Percentiles rank a stretch among this genome's conserved stretches.
These are phyloP conservation scores for Dicyrtomina minuta DNA, from an alignment of 2,888 invertebrate species.

Conservation along the genomic window DNA sequence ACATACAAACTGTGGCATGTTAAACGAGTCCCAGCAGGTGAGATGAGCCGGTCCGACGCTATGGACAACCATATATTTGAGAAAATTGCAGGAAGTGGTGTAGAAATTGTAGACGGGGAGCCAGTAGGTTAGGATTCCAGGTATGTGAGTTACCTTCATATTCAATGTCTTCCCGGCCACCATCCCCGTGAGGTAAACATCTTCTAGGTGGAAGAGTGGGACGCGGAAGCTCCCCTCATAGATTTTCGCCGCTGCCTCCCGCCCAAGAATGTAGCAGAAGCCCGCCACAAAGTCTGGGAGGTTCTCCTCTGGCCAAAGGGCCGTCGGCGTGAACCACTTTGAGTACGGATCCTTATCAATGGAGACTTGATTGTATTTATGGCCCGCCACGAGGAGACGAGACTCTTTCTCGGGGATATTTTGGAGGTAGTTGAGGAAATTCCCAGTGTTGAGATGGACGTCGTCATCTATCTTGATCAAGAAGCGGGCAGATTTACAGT, in stretches of 20 bases:
- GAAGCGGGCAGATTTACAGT: constrained; percentile 46
- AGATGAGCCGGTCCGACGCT: not conserved
- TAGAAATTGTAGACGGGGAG: constrained; percentile 3
- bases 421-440: constrained; percentile 46
- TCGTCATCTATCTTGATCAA: constrained; percentile 56
- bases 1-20: constrained; percentile 15
- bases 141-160: constrained; percentile 38
- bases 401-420: constrained; percentile 27
- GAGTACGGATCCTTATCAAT: constrained; percentile 54
- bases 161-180: constrained; percentile 40
- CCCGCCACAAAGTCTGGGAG: constrained; percentile 56
- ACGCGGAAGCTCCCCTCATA: constrained; percentile 51
- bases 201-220: constrained; percentile 56
- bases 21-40: constrained; percentile 30
- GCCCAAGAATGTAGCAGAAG: constrained; percentile 55
- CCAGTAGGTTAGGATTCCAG: constrained; percentile 35
- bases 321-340: constrained; percentile 55
- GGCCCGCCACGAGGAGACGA: constrained; percentile 53
- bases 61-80: constrained; percentile 24
- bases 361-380: constrained; percentile 53
- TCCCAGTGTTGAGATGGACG: constrained; percentile 53
- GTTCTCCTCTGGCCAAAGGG: constrained; percentile 52
- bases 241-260: constrained; percentile 52
- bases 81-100: constrained; percentile 27
- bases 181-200: constrained; percentile 56